Evolutionary conservation across 2,797 vertebrate species (phyloP).

Genomic region (Gambelia wislizenii): DNA sequence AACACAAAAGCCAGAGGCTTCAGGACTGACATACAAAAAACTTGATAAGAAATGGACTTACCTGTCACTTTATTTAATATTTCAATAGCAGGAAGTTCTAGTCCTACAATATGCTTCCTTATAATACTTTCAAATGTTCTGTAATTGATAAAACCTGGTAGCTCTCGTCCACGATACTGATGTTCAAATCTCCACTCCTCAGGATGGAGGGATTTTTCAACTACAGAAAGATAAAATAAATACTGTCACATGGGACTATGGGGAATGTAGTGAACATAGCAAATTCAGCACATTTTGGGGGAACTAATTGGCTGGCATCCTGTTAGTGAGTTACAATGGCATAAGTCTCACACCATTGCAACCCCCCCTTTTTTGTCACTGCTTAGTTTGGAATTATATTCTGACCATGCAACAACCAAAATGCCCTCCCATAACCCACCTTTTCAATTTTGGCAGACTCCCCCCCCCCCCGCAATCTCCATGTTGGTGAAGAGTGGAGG

Average conservation of each 20-base stretch:
- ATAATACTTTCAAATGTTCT: conserved; percentile 86
- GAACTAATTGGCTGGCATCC: neutral
- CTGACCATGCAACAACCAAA: no score
- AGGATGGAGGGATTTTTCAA: conserved; percentile 48
- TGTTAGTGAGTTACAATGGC: no score
- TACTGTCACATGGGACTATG: neutral
- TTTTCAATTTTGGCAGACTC: no score
- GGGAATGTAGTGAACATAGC: no score
- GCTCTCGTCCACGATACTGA: conserved; percentile 84
- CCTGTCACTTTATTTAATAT: conserved; percentile 78
- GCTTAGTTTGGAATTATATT: no score
- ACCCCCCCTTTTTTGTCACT: no score
- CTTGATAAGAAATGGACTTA: conserved; percentile 55
- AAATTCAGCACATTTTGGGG: neutral
- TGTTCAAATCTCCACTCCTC: conserved; percentile 78
- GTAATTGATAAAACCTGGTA: conserved; percentile 88
- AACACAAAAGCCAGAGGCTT: fast-evolving
- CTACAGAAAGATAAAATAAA: conserved; percentile 73
- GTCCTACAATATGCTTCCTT: conserved; percentile 78
- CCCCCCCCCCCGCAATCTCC: no score
- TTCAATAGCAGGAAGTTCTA: conserved; percentile 85
- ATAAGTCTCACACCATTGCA: no score
- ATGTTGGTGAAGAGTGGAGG: no score
- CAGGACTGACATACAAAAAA: neutral
- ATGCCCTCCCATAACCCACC: no score